These are phyloP conservation scores for Cheirogaleus major DNA, from an alignment of 2,797 vertebrate species.

Conservation along the genomic window DNA sequence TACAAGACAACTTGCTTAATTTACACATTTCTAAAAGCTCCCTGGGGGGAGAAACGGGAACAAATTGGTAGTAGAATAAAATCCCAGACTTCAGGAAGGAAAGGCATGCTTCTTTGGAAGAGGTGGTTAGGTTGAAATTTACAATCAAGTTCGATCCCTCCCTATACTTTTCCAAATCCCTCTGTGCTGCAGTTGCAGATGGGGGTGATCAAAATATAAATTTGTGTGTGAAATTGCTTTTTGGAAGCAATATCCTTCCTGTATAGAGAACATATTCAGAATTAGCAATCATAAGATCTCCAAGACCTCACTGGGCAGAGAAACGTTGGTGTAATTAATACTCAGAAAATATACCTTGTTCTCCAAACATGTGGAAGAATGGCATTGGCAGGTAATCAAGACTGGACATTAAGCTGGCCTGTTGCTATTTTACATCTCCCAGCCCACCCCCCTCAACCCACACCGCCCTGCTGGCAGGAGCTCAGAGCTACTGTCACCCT, in stretches of 20 bases:
- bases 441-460: neutral
- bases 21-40: slow-evolving; percentile 36
- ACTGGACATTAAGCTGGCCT: neutral
- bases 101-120: neutral
- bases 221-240: neutral
- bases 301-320: neutral
- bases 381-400: neutral
- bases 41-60: neutral
- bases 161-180: neutral
- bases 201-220: neutral
- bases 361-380: neutral
- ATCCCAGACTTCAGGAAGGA: neutral
- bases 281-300: neutral
- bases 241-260: neutral
- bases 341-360: neutral
- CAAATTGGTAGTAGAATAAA: neutral
- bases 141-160: neutral
- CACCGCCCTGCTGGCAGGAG: neutral
- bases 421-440: neutral
- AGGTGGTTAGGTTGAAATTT: neutral
- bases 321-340: neutral
- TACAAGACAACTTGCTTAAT: slow-evolving; percentile 35
- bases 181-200: neutral
- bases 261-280: neutral
- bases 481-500: neutral